These are phyloP conservation scores for Brachyhypopomus gauderio DNA, from an alignment of 2,113 vertebrate genomes.

Conservation along the genomic window DNA sequence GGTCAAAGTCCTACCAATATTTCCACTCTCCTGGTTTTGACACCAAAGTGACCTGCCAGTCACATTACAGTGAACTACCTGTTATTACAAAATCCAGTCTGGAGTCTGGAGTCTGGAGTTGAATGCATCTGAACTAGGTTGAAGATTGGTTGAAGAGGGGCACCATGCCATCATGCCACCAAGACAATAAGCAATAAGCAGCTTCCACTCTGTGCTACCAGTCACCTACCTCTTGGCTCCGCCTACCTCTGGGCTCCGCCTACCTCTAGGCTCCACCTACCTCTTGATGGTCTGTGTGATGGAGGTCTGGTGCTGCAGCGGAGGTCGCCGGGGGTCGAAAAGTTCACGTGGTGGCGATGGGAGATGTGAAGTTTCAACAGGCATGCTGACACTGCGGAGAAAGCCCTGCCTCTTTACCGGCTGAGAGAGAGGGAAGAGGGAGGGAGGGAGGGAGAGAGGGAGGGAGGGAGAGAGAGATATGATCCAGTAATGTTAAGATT, in stretches of 20 bases:
- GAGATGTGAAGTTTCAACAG: conserved; percentile 81
- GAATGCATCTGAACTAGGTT: neutral
- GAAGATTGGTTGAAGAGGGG: neutral
- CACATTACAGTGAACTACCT: too few relatives aligned
- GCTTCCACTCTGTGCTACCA: neutral
- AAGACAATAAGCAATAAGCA: neutral
- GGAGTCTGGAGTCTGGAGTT: neutral
- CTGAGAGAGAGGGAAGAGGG: conserved; percentile 59
- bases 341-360: conserved; percentile 79
- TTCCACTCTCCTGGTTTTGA: too few relatives aligned
- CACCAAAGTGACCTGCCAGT: too few relatives aligned
- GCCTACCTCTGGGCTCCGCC: conserved; percentile 80
- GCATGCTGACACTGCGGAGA: conserved; percentile 93
- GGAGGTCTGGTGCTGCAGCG: conserved; percentile 89
- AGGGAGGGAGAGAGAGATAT: neutral
- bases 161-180: neutral
- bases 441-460: neutral
- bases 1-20: too few relatives aligned
- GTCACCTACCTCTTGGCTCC: conserved; percentile 80
- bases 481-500: neutral
- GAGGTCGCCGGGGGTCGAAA: conserved; percentile 76
- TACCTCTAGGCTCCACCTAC: conserved; percentile 65
- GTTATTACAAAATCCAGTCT: neutral
- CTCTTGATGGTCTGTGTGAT: conserved; percentile 98
- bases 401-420: conserved; percentile 85